These are phyloP conservation scores for Centruroides vittatus DNA, from an alignment of 1,140 invertebrate genomes.

Conservation along the genomic window DNA sequence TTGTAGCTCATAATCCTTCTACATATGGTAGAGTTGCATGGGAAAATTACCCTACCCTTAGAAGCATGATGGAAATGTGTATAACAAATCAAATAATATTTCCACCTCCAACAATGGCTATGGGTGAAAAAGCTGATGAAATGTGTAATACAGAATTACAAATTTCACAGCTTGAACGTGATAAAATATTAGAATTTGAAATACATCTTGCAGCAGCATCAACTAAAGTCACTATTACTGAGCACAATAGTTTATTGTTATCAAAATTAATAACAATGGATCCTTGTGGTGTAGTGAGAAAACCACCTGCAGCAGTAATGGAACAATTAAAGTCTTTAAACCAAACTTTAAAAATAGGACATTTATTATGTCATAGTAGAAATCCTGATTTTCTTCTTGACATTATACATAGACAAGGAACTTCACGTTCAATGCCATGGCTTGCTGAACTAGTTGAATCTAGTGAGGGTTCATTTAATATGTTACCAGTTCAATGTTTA, in stretches of 20 bases:
- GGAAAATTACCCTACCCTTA: conserved; percentile 81
- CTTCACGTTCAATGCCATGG: conserved; percentile 91
- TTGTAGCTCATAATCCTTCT: conserved; percentile 80
- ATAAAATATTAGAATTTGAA: conserved; percentile 83
- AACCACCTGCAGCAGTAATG: conserved; percentile 56
- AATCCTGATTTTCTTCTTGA: conserved; percentile 85
- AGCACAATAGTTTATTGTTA: conserved; percentile 71
- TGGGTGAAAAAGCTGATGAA: conserved; percentile 44
- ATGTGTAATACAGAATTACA: conserved; percentile 43
- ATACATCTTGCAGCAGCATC: conserved; percentile 76
- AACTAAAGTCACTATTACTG: conserved; percentile 69
- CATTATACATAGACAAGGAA: conserved; percentile 72
- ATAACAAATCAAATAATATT: conserved; percentile 72
- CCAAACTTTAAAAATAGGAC: conserved; percentile 63
- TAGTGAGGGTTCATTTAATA: conserved; percentile 67
- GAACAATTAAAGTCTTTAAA: conserved; percentile 71
- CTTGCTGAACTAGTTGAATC: conserved; percentile 84
- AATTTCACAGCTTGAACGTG: conserved; percentile 54
- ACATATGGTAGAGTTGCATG: conserved; percentile 70
- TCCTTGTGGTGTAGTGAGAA: conserved; percentile 58
- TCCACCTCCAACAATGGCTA: conserved; percentile 48
- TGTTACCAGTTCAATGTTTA: conserved; percentile 85
- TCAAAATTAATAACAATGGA: conserved; percentile 69
- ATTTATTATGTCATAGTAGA: conserved; percentile 72
- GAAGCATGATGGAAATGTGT: conserved; percentile 89